Evolutionary conservation across 2,797 vertebrate genomes (phyloP).

Genomic region (Enteromius anoplus): DNA sequence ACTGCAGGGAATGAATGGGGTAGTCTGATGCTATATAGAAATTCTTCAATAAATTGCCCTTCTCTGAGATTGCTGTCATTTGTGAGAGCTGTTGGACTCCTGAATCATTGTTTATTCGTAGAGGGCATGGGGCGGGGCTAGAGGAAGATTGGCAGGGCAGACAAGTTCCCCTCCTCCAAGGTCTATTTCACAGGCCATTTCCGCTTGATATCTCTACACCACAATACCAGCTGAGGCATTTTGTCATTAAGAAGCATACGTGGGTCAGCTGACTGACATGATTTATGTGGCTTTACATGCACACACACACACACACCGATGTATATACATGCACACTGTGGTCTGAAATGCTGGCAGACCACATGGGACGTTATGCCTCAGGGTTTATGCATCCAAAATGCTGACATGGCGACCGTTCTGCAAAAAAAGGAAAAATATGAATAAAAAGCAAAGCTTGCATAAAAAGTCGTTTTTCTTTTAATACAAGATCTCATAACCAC

Average conservation of each 20-base stretch:
- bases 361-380: neutral
- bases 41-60: neutral
- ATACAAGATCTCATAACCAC: neutral
- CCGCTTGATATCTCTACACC: slow-evolving; percentile 38
- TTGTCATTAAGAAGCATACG: slow-evolving; percentile 32
- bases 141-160: slow-evolving; percentile 44
- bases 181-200: slow-evolving; percentile 49
- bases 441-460: neutral
- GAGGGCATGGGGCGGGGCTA: slow-evolving; percentile 12
- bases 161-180: slow-evolving; percentile 30
- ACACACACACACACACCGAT: neutral
- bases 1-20: neutral
- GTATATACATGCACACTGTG: slow-evolving; percentile 8
- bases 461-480: neutral
- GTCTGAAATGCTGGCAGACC: slow-evolving; percentile 21
- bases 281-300: slow-evolving; percentile 44
- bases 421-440: neutral
- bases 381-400: slow-evolving; percentile 8
- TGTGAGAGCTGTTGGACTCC: neutral
- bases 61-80: neutral
- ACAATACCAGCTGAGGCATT: slow-evolving; percentile 58
- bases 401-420: slow-evolving; percentile 22
- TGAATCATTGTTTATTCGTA: slow-evolving; percentile 19
- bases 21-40: neutral
- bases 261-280: slow-evolving; percentile 35